A percentile compares a stretch with the other conserved stretches of the same genome.
These are phyloP conservation scores for Malacoctenus gilli DNA, from an alignment of 2,797 vertebrate genomes.

Conservation along the genomic window DNA sequence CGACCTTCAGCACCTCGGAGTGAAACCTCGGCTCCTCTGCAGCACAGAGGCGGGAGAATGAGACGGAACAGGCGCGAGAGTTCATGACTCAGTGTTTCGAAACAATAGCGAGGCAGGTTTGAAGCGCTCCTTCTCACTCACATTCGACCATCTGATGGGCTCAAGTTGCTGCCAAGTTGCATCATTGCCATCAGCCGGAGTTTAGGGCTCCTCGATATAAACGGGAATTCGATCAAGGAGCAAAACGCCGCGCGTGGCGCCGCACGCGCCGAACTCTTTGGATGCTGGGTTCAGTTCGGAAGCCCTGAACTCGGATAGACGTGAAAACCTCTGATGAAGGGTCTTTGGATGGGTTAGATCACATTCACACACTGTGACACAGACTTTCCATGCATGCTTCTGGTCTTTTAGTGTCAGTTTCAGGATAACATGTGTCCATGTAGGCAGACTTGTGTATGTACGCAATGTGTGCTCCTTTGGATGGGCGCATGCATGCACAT, in stretches of 20 bases:
- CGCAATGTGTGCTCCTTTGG: background rate
- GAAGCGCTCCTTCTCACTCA: background rate
- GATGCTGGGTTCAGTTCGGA: conserved; percentile 18
- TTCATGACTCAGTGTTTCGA: conserved; percentile 11
- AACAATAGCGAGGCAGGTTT: conserved; percentile 4
- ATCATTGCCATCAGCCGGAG: background rate
- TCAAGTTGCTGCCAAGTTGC: conserved; percentile 1
- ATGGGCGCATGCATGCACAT: background rate
- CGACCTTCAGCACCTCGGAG: conserved; percentile 28
- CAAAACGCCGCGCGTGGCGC: background rate
- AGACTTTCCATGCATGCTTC: conserved; percentile 53
- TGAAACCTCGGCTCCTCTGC: conserved; percentile 28
- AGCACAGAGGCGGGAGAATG: background rate
- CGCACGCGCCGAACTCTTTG: background rate
- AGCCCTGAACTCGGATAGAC: conserved; percentile 13
- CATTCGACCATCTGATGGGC: background rate
- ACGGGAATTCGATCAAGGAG: background rate
- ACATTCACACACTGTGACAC: too few species aligned
- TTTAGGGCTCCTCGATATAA: background rate
- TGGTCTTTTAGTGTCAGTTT: conserved; percentile 52
- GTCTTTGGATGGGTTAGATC: too few species aligned
- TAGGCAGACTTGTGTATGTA: conserved; percentile 43
- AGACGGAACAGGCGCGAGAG: background rate
- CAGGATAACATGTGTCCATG: conserved; percentile 53
- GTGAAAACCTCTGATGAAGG: too few species aligned